Base-by-base conservation (phyloP, 1,140 invertebrate species). In the Diprion similis region DNA sequence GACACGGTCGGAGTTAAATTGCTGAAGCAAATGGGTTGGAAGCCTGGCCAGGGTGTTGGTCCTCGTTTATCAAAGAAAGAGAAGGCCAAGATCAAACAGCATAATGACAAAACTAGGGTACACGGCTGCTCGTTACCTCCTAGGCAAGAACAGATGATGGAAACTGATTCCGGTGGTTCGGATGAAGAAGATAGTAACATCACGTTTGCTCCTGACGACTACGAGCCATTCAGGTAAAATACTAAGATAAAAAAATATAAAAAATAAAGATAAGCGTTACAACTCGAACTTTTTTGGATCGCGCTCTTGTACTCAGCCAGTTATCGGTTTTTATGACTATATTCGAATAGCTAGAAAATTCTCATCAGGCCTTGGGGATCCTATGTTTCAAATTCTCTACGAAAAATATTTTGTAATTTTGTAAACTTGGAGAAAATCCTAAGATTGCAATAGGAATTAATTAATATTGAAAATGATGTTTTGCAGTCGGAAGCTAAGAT, bases 11-110 rank as follows among this genome's bases (percentile, higher is more conserved):
- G 98, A 11, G 92, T 98, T 66, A 90, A 91, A 73, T 90, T 99
- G 79, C 87, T 99, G 0, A 93, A 93, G 74, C 93, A 92, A 78
- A 97, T 97, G 93, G 96, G 94, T 46, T 98, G 98, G 95, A 93
- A 93, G 82, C 94, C 94, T 46, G 97, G 97, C 0, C 95, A 98
- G 86, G 97, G 97, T 4, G 89, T 98, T n/a, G 97, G 97, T 1
- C 94, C 94, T 8, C 87, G 91, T 70, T 79, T 93, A 68, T 92
- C 90, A 9, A 90, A 86, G 24, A 83, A 79, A 45, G 91, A 93
- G 76, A 94, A 93, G 83, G 86, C 71, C n/a, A 78, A 78, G 73
- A 77, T 82, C 45, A 78, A 77, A 37, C 71, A 88, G 72, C 80
- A 80, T 65, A 85, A 84, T 46, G 79, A 88, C 18, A 87, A 86